Base-by-base conservation (phyloP, 2,797 vertebrate species). In the Apodemus agrarius region DNA sequence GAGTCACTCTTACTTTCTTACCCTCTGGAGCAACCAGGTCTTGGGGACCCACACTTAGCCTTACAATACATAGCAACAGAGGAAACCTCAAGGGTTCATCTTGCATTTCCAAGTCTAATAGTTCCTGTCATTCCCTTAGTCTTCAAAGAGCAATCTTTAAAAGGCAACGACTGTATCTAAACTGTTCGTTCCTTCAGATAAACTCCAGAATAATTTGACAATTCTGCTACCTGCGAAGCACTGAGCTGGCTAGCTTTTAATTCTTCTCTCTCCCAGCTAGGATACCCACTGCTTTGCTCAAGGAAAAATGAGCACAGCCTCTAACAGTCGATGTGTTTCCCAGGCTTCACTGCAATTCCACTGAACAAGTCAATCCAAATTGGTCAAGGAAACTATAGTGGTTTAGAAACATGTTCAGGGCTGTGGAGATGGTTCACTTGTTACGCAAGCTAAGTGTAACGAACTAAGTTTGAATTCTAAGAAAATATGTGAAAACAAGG, bases 171-270 rank as follows among this genome's bases (percentile, higher is more conserved):
- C 43, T 81, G 1, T 65, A 78, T 65, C 43, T 72, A 59, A 92
- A 85, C 12, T 49, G 1, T 49, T 82, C 9, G 52, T 89, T 95
- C 21, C 61, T 94, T 94, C 40, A 95, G n/a, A 69, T 49, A 82
- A 95, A 95, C 31, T 90, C 52, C 91, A 84, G 11, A 96, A 67
- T 93, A 57, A 83, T 76, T 83, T 92, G 8, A 14, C 67, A 82
- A 3, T 26, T 82, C 12, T 40, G 57, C 40, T 90, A 52, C 46
- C 21, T 78, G 40, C 40, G 81, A 88, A 91, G 89, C 74, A 34
- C 57, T 87, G 43, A 93, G 3, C 31, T 63, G 74, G 34, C 83
- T 75, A 31, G 26, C 72, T 61, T 89, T 49, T 13, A 7, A 65
- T 84, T 94, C 67, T 37, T 52, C 12, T 75, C 83, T 80, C 16